A percentile compares a stretch with the other conserved stretches of the same genome.
Conservation (phyloP, 2,113 vertebrate species). For the Strigops habroptila region DNA sequence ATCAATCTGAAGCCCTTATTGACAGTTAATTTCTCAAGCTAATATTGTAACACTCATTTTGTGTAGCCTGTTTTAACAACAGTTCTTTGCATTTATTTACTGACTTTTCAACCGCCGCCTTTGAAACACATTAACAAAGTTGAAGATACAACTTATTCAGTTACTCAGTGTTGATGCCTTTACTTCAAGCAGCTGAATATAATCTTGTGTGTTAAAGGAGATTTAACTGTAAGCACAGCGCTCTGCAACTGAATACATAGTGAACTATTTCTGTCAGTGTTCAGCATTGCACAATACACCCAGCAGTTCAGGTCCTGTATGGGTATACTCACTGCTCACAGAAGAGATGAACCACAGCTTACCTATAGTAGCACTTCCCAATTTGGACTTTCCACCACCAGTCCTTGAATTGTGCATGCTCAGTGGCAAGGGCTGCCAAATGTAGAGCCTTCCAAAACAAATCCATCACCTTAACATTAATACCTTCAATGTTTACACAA, state of each 20-base stretch:
- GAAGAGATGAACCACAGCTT: constrained; percentile 20
- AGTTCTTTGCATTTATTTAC: neutral
- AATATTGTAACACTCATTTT: neutral
- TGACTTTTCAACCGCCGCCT: neutral
- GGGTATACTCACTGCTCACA: neutral
- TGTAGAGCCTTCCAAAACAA: constrained; percentile 89
- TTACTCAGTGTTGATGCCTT: neutral
- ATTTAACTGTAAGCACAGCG: neutral
- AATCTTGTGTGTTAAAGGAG: neutral
- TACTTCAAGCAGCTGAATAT: neutral
- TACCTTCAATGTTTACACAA: neutral
- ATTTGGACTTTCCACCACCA: constrained; percentile 99
- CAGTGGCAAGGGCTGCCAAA: constrained; percentile 91
- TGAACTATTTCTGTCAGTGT: neutral
- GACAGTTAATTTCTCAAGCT: neutral
- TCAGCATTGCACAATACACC: neutral
- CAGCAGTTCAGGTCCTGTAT: neutral
- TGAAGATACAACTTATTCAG: neutral
- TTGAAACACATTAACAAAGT: neutral
- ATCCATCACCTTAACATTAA: constrained; percentile 27
- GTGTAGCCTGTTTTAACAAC: neutral
- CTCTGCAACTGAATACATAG: neutral
- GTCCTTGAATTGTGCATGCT: constrained; percentile 94
- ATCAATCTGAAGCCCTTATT: neutral
- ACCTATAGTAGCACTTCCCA: constrained; percentile 98